Conservation (phyloP, 2,797 vertebrate species). For the Gallinago nigripennis region DNA sequence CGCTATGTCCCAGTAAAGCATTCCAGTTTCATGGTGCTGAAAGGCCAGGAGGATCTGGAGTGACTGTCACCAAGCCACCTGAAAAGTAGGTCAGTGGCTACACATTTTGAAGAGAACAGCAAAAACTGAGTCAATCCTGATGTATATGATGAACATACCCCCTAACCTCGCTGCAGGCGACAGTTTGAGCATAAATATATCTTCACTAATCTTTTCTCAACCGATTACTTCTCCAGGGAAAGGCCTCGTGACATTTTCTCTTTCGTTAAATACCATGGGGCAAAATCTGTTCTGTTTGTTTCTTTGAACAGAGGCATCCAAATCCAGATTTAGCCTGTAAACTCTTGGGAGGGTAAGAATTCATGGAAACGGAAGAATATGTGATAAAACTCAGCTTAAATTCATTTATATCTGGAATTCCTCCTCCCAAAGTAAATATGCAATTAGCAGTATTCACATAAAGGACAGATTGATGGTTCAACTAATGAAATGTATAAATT, state of each 20-base stretch:
- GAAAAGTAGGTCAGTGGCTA: conserved; percentile 59
- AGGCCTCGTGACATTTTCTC: not conserved
- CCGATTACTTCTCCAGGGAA: conserved; percentile 4
- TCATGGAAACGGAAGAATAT: not conserved
- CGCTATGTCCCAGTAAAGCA: not conserved
- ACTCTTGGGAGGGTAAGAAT: not conserved
- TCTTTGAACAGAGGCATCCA: not conserved
- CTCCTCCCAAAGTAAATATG: not conserved
- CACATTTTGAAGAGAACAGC: not conserved
- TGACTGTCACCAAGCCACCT: conserved; percentile 41
- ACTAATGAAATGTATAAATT: not conserved
- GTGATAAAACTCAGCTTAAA: not conserved
- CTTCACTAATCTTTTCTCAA: conserved; percentile 33
- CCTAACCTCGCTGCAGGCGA: conserved; percentile 10
- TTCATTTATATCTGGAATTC: not conserved
- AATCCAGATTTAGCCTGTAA: conserved; percentile 2
- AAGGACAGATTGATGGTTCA: not conserved
- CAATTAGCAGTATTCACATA: not conserved
- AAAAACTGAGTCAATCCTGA: conserved; percentile 28
- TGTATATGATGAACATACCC: not conserved
- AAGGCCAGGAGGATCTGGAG: conserved; percentile 5
- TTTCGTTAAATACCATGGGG: not conserved
- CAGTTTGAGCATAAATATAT: conserved; percentile 24
- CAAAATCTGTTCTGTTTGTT: not conserved
- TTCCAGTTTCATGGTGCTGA: not conserved